phyloP scores from a whole-genome alignment of 1,140 invertebrate genomes.

The Coelopa frigida region DNA sequence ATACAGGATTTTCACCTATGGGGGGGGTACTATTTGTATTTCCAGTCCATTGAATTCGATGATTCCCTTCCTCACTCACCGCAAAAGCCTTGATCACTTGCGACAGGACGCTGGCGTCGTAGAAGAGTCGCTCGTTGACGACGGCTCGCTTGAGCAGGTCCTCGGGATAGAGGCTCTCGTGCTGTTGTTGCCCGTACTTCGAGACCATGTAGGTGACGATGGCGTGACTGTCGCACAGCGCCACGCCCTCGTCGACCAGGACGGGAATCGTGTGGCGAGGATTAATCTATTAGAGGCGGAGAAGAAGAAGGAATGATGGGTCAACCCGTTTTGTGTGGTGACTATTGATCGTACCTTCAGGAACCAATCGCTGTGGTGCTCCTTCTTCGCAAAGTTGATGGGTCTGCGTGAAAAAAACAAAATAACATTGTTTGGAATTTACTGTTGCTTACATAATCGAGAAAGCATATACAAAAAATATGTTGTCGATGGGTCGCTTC shows the following conservation, averaged over 20 bases:
- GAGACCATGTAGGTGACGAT: slow-evolving; percentile 61
- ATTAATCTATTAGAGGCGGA: slow-evolving; percentile 47
- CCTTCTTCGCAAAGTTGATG: slow-evolving; percentile 13
- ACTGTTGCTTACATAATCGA: no score
- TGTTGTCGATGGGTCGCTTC: no score
- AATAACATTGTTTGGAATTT: no score
- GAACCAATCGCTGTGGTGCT: slow-evolving; percentile 10
- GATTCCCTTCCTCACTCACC: slow-evolving; percentile 1
- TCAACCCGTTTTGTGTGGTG: slow-evolving; percentile 51
- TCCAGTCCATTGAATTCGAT: no score
- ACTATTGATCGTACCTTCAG: slow-evolving; percentile 46
- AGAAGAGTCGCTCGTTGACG: slow-evolving; percentile 60
- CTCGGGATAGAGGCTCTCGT: slow-evolving; percentile 53
- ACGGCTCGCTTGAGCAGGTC: slow-evolving; percentile 55
- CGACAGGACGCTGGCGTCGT: slow-evolving; percentile 57
- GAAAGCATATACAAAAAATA: no score
- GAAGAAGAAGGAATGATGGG: neutral
- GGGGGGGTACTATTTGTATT: no score
- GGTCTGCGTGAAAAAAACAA: neutral
- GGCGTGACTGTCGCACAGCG: slow-evolving; percentile 54
- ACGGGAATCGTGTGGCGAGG: slow-evolving; percentile 55
- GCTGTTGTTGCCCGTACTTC: slow-evolving; percentile 56
- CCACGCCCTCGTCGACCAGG: slow-evolving; percentile 54
- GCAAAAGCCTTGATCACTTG: slow-evolving; percentile 11
- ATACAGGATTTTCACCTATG: slow-evolving; percentile 7